Evolutionary conservation across 1,140 invertebrate species (phyloP).

Genomic region (Zeugodacus cucurbitae): DNA sequence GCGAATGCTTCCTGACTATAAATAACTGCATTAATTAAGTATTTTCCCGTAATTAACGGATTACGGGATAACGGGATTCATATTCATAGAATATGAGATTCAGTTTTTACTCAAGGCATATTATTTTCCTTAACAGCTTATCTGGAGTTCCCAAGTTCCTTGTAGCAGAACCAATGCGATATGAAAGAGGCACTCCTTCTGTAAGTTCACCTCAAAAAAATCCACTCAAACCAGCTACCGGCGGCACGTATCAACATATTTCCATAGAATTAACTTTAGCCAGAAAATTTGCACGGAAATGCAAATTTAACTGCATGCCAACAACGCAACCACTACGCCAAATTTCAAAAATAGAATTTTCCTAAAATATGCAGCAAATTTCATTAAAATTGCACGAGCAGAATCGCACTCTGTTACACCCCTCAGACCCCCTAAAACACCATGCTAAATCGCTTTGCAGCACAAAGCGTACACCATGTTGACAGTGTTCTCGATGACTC

Average conservation of each 20-base stretch:
- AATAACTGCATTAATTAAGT: too few species aligned
- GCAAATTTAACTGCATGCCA: conserved; percentile 1
- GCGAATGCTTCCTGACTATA: too few species aligned
- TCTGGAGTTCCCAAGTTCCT: too few species aligned
- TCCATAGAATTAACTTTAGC: not conserved
- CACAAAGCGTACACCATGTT: not conserved
- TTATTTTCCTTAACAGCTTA: too few species aligned
- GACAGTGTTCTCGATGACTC: not conserved
- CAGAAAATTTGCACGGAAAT: not conserved
- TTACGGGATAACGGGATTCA: too few species aligned
- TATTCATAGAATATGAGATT: too few species aligned
- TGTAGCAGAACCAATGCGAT: too few species aligned
- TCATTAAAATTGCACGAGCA: conserved; percentile 15
- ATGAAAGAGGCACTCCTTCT: too few species aligned
- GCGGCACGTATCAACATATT: not conserved
- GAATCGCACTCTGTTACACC: not conserved
- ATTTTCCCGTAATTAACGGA: too few species aligned
- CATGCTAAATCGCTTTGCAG: not conserved
- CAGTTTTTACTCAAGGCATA: too few species aligned
- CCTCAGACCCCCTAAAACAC: not conserved
- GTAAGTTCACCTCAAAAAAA: too few species aligned
- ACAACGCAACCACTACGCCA: not conserved
- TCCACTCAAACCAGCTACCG: too few species aligned
- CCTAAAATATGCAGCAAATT: conserved; percentile 37
- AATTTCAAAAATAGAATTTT: conserved; percentile 17